A percentile compares a stretch with the other conserved stretches of the same genome.
phyloP scores from a whole-genome alignment of 2,888 invertebrate genomes.

The Prosopocoilus inquinatus region DNA sequence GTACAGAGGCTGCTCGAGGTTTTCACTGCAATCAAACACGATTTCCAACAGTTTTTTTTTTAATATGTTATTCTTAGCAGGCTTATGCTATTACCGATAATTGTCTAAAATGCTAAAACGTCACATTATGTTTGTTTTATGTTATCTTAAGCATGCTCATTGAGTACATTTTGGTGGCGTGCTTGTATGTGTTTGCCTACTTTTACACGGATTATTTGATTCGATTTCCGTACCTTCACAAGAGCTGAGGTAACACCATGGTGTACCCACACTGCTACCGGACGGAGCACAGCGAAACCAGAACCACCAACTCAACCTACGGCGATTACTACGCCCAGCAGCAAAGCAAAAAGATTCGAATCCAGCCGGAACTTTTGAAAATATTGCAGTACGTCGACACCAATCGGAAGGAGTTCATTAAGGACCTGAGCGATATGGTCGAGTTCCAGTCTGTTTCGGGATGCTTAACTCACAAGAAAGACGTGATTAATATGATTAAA shows the following conservation, averaged over 20 bases:
- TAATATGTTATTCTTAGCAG: too few relatives aligned
- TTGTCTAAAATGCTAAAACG: too few relatives aligned
- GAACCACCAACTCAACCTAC: constrained; percentile 44
- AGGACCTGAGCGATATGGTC: constrained; percentile 44
- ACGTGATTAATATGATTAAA: constrained; percentile 42
- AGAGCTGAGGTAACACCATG: constrained; percentile 36
- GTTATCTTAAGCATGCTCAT: constrained; percentile 19
- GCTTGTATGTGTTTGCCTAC: constrained; percentile 45
- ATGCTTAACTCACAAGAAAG: constrained; percentile 36
- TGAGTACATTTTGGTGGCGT: constrained; percentile 41
- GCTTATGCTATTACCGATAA: too few relatives aligned
- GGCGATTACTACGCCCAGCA: constrained; percentile 43
- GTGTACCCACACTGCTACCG: constrained; percentile 48
- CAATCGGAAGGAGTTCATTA: constrained; percentile 37
- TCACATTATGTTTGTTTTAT: too few relatives aligned
- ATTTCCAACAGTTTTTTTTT: too few relatives aligned
- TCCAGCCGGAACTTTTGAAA: constrained; percentile 44
- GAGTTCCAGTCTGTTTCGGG: constrained; percentile 46
- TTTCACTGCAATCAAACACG: too few relatives aligned
- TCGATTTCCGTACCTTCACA: constrained; percentile 43
- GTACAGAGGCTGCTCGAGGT: too few relatives aligned
- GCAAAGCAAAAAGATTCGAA: constrained; percentile 40
- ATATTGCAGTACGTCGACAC: constrained; percentile 49
- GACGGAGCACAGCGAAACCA: constrained; percentile 48
- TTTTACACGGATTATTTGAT: constrained; percentile 46